Base-by-base conservation (phyloP, 2,797 vertebrate species). In the Ficedula albicollis region DNA sequence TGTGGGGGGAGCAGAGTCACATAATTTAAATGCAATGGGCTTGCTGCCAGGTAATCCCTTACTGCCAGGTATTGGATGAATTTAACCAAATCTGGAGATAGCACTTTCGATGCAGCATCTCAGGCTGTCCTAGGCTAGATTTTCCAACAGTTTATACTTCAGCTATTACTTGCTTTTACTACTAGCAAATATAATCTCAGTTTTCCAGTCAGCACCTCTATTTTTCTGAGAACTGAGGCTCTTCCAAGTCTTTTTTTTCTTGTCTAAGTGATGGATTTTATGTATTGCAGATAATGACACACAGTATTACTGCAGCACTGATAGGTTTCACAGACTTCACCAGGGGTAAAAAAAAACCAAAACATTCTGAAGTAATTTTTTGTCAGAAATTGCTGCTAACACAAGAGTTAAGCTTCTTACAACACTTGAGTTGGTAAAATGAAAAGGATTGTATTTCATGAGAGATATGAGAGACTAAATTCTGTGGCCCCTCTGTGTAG, bases 351-450 rank as follows among this genome's bases (percentile, higher is more conserved):
- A 91, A 91, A 91, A 80, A 76, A 3, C 4, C 34, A 23, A 10
- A 44, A 22, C 8, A 43, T 64, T 89, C 54, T 58, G n/a, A 66
- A 89, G 49, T 91, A 62, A 72, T 72, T 90, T 90, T 92, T 92
- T 85, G 13, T 83, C 36, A 85, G 79, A 62, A 85, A 78, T 87
- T 55, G 54, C 86, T 91, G 30, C 66, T 72, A 69, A 52, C 51
- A 78, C 48, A 36, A 52, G 55, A 75, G 34, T 78, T 96, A 86
- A 91, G 84, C 75, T 92, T 85, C 82, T 85, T 91, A 41, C 30
- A 92, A 41, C 16, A 27, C 22, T 51, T 30, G 25, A 87, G 36
- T 59, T 93, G 51, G 39, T 89, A 66, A 92, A 94, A 81, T 69
- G 82, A 46, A 84, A 93, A 89, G 32, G 49, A 72, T 38, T 89